phyloP scores from a whole-genome alignment of 2,113 vertebrate genomes.

The Chloebia gouldiae region DNA sequence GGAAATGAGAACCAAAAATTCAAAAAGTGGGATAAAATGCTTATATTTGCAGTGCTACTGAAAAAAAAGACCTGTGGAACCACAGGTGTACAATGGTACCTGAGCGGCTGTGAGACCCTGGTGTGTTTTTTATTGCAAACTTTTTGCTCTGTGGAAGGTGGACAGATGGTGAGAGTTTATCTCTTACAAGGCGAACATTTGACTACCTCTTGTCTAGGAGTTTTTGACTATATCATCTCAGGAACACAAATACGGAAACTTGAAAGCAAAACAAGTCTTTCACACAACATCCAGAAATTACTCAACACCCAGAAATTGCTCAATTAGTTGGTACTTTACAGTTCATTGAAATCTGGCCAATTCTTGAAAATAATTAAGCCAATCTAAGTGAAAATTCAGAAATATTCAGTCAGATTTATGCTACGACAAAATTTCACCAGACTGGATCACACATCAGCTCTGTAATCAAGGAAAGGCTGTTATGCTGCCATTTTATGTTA shows the following conservation, averaged over 20 bases:
- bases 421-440: background rate
- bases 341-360: background rate
- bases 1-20: background rate
- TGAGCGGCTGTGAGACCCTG: background rate
- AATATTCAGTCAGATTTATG: background rate
- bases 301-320: background rate
- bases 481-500: background rate
- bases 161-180: background rate
- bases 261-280: background rate
- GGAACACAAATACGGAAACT: background rate
- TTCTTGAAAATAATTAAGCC: background rate
- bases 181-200: background rate
- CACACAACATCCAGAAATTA: background rate
- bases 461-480: background rate
- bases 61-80: background rate
- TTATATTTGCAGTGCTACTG: background rate
- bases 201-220: background rate
- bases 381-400: background rate
- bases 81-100: rapidly evolving
- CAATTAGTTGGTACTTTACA: background rate
- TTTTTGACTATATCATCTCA: background rate
- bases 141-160: background rate
- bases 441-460: background rate
- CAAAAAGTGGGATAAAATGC: background rate
- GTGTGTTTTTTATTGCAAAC: background rate